phyloP scores from a whole-genome alignment of 2,797 vertebrate genomes.

The Pachyuromys duprasi region DNA sequence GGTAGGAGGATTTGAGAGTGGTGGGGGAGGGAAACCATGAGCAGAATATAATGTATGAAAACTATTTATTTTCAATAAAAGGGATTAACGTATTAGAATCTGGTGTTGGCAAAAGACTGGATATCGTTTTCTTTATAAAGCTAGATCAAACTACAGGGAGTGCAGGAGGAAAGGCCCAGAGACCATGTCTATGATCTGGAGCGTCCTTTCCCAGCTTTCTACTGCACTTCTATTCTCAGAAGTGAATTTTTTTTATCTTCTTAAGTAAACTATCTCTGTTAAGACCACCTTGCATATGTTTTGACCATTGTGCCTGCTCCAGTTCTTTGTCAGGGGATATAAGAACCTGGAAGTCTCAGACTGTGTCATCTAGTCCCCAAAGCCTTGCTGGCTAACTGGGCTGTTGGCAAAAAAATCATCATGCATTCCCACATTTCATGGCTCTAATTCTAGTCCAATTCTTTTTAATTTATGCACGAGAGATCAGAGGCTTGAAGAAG shows the following conservation, averaged over 20 bases:
- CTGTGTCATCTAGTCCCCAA: background rate
- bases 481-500: background rate
- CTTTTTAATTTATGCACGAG: constrained; percentile 39
- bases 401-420: background rate
- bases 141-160: background rate
- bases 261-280: background rate
- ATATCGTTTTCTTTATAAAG: no score
- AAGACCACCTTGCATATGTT: background rate
- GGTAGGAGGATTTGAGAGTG: background rate
- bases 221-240: background rate
- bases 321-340: background rate
- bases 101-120: background rate
- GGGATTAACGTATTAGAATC: background rate
- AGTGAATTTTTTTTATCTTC: background rate
- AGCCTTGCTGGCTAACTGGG: background rate
- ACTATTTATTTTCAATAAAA: background rate
- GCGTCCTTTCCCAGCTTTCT: background rate
- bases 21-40: background rate
- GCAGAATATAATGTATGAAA: background rate
- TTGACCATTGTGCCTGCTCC: background rate
- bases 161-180: background rate
- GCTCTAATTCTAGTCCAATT: background rate
- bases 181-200: no score
- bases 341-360: background rate
- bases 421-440: background rate